Base-by-base conservation (phyloP, 2,888 invertebrate genomes). In the Apotomis betuletana region DNA sequence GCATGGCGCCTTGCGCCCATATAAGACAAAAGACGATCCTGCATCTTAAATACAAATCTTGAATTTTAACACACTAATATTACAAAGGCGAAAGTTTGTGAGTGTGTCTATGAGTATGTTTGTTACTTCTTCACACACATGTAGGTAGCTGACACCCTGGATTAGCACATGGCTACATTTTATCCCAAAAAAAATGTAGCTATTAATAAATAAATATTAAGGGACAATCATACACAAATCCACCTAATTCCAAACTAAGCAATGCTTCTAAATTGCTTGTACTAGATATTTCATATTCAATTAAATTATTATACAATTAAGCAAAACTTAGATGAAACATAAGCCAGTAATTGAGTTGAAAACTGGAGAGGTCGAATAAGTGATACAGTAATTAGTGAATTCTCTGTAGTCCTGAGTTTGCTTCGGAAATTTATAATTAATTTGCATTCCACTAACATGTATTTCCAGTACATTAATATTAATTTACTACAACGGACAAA, bases 341-440 rank as follows among this genome's bases (percentile, higher is more conserved):
- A 46, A 61, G 67, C 52, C 10, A 44, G 57, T 55, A 52, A 49
- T 62, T n/a, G n/a, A 9, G 62, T 67, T 71, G 57, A 9, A 59
- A 67, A 61, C 67, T 13, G 52, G 55, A 12, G 57, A 61, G 67
- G 71, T 62, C 61, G 51, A 59, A 68, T 52, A 38, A 63, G 46
- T 68, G 54, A 72, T 68, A 68, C 46, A 63, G 59, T 51, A 72
- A 68, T 72, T 72, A 68, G 52, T 62, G 54, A 72, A 72, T 38
- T 68, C 58, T 70, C 63, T 54, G 52, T 13, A 54, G 62, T 58
- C 12, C 51, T 36, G 9, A 67, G 57, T 27, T 52, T 68, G 54
- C 44, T 68, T 67, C 38, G 41, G 9, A 46, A 72, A 58, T 60
- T 52, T 70, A 38, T 51, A 62, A 72, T 72, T 72, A 58, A 63